Conservation (phyloP, 1,140 invertebrate species). For the Bombus turneri region DNA sequence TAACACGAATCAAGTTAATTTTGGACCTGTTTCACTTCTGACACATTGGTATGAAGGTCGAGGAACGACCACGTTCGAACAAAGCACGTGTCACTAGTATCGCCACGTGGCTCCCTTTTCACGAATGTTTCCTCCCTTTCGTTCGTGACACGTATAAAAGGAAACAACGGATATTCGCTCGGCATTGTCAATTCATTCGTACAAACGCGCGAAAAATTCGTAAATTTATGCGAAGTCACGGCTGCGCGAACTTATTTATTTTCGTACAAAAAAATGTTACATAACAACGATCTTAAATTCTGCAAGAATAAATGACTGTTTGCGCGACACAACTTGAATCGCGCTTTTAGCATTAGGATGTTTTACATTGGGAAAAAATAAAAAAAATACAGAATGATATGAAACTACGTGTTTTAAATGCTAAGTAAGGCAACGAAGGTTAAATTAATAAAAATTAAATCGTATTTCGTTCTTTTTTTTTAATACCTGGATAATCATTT, state of each 20-base stretch:
- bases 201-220: not conserved
- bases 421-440: no score
- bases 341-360: not conserved
- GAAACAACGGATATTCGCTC: not conserved
- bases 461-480: no score
- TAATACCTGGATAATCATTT: no score
- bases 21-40: conserved; percentile 5
- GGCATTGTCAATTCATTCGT: not conserved
- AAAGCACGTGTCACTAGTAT: conserved; percentile 47
- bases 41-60: conserved; percentile 14
- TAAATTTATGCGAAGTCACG: not conserved
- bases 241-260: not conserved
- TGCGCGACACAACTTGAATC: not conserved
- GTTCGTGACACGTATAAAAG: conserved; percentile 9
- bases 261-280: not conserved
- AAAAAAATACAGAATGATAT: not conserved
- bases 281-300: not conserved
- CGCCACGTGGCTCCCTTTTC: conserved; percentile 59
- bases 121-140: conserved; percentile 27
- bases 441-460: no score
- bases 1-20: conserved; percentile 10
- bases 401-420: no score
- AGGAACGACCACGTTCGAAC: not conserved
- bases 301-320: not conserved
- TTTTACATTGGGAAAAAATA: not conserved